These are phyloP conservation scores for Equus quagga DNA, from an alignment of 2,113 vertebrate genomes.

Conservation along the genomic window DNA sequence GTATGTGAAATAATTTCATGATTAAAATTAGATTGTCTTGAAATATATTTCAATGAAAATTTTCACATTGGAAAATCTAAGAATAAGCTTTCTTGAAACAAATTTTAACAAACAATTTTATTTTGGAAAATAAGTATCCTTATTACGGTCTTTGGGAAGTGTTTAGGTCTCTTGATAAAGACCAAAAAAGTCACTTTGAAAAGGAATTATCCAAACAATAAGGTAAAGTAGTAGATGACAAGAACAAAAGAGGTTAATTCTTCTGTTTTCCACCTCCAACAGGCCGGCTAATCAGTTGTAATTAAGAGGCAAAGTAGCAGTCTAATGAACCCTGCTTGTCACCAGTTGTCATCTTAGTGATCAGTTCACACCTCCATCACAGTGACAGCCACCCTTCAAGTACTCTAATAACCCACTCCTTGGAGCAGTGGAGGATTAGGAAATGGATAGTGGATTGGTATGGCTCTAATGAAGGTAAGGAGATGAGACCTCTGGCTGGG, in stretches of 20 bases:
- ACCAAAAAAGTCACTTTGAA: neutral
- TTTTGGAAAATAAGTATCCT: neutral
- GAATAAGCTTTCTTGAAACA: neutral
- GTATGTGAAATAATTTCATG: neutral
- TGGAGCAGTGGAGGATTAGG: slow-evolving; percentile 85
- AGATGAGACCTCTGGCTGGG: slow-evolving; percentile 69
- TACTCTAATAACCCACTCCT: slow-evolving; percentile 92
- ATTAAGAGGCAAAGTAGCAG: slow-evolving; percentile 94
- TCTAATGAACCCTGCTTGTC: slow-evolving; percentile 92
- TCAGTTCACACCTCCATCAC: slow-evolving; percentile 93
- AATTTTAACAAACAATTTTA: neutral
- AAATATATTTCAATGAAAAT: neutral
- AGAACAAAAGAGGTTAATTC: slow-evolving; percentile 71
- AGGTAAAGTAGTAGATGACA: slow-evolving; percentile 82
- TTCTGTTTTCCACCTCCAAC: slow-evolving; percentile 75
- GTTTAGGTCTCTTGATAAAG: neutral
- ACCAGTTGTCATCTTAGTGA: slow-evolving; percentile 93
- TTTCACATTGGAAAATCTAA: neutral
- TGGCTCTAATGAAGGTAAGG: slow-evolving; percentile 89
- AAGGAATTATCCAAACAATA: slow-evolving; percentile 60
- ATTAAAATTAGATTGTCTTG: neutral
- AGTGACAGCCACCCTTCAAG: slow-evolving; percentile 90
- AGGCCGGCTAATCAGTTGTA: slow-evolving; percentile 86
- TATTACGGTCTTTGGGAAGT: neutral
- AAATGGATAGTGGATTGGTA: slow-evolving; percentile 83